phyloP scores from a whole-genome alignment of 2,113 vertebrate species.

The Cinclus cinclus region DNA sequence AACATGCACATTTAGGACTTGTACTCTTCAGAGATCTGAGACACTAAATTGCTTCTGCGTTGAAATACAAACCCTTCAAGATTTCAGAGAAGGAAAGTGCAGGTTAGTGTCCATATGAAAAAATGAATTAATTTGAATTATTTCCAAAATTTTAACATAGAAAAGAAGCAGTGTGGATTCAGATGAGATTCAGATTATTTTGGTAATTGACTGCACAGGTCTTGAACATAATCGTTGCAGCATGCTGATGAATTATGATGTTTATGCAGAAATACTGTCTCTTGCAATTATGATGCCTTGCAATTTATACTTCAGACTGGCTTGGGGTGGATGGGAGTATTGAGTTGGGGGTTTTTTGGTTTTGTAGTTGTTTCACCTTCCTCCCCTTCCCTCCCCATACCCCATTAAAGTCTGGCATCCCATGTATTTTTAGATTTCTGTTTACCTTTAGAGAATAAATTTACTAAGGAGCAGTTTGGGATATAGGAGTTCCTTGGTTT shows the following conservation, averaged over 20 bases:
- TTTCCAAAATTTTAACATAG: conserved; percentile 31
- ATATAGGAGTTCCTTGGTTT: neutral
- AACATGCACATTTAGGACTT: neutral
- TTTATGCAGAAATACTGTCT: conserved; percentile 48
- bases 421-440: neutral
- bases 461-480: neutral
- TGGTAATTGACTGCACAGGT: neutral
- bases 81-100: neutral
- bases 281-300: neutral
- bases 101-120: neutral
- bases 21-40: neutral
- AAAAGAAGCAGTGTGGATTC: conserved; percentile 47
- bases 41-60: neutral
- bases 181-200: conserved; percentile 26
- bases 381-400: neutral
- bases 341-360: neutral
- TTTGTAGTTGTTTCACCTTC: neutral
- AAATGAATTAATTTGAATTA: conserved; percentile 1
- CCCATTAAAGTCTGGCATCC: neutral
- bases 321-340: neutral
- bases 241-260: neutral
- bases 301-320: neutral
- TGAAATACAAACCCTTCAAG: neutral
- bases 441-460: neutral
- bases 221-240: neutral